Base-by-base conservation (phyloP, 2,797 vertebrate species). In the Malacoctenus gilli region DNA sequence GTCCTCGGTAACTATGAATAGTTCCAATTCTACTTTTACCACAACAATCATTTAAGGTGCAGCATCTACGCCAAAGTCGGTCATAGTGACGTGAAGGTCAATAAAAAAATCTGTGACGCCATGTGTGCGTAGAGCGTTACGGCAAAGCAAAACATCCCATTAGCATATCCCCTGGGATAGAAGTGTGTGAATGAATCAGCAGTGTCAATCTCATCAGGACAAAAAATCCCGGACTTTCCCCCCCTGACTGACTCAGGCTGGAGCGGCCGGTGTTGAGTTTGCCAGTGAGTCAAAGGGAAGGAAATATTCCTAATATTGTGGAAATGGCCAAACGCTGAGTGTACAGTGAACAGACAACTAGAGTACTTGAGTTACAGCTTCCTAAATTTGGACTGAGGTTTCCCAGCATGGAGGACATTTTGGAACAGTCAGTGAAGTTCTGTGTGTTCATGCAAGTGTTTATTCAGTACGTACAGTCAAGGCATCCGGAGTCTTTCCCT, bases 161-260 rank as follows among this genome's bases (percentile, higher is more conserved):
- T 54, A 65, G 46, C 53, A 62, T 22, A 69, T 83, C 60, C 75
- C 6, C 35, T 19, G 42, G 80, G 73, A 74, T 79, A n/a, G 57
- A 31, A 61, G 54, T 40, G 18, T 66, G 55, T 69, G 54, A 71
- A 44, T 72, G 70, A 83, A 80, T 88, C 82, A 85, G 68, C 13
- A 0, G 59, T 54, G 59, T 72, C 79, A 78, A 79, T 84, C 76
- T 80, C 71, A 64, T 72, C 69, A 57, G 59, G 81, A n/a, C n/a
- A n/a, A 77, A 84, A 68, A 90, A 90, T 87, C 75, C 82, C 88
- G 91, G 89, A 90, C 85, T 91, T 92, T 89, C 92, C 91, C 89
- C 92, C 91, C 89, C 53, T 6, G 41, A 61, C 55, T 89, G 89
- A 90, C 68, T 90, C 89, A 91, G 63, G 44, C 59, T 75, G 82